Conservation (phyloP, 2,797 vertebrate species). For the Clarias pachynema region DNA sequence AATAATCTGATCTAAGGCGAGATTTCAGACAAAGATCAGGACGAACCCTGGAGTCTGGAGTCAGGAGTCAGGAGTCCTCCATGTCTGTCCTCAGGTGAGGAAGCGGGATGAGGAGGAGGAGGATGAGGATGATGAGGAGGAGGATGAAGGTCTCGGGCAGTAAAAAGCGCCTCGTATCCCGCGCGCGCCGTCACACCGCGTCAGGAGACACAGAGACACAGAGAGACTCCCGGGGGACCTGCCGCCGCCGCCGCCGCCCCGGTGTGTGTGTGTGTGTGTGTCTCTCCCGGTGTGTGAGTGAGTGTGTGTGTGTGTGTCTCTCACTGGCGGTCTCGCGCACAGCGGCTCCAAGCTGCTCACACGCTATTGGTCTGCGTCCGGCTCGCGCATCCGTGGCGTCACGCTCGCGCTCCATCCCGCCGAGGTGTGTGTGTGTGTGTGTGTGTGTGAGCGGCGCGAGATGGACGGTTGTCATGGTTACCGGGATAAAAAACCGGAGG, state of each 20-base stretch:
- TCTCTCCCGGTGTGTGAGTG: too few relatives aligned
- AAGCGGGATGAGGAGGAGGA: conserved; percentile 10
- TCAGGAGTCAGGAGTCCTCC: conserved; percentile 26
- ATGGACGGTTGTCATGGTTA: conserved; percentile 25
- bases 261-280: too few relatives aligned
- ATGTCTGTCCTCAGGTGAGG: conserved; percentile 46
- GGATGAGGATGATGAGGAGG: not conserved
- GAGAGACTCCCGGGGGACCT: too few relatives aligned
- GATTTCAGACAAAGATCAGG: conserved; percentile 27
- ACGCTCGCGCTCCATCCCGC: conserved; percentile 14
- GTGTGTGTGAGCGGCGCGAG: not conserved
- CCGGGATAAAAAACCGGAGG: not conserved
- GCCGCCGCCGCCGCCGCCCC: too few relatives aligned
- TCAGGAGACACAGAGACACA: not conserved
- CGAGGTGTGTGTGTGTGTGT: not conserved
- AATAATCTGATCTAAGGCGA: not conserved
- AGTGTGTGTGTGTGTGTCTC: not conserved
- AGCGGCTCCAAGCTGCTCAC: conserved; percentile 47
- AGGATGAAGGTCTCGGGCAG: conserved; percentile 36
- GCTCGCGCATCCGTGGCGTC: conserved; percentile 31
- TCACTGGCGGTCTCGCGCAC: conserved; percentile 48
- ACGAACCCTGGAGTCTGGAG: conserved; percentile 36
- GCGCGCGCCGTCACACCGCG: not conserved
- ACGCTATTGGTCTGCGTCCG: conserved; percentile 46
- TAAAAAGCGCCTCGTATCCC: not conserved